A percentile compares a stretch with the other conserved stretches of the same genome.
phyloP scores from a whole-genome alignment of 2,888 invertebrate genomes.

The Eilema griseolum region DNA sequence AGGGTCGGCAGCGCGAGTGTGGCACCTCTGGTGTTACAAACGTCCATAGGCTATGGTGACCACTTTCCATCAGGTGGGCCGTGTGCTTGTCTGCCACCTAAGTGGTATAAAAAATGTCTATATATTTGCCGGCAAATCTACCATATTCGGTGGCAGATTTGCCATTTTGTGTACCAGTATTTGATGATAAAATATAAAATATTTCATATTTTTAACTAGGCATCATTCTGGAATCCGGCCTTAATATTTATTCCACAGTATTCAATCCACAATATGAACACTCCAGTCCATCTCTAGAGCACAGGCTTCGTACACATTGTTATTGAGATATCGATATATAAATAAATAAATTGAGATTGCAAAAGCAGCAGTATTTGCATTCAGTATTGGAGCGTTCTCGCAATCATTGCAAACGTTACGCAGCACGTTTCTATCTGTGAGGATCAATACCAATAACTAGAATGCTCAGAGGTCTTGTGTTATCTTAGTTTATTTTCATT shows the following conservation, averaged over 20 bases:
- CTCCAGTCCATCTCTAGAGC: background rate
- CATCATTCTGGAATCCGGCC: no score
- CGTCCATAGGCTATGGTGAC: no score
- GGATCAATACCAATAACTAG: conserved; percentile 17
- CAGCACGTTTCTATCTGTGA: conserved; percentile 34
- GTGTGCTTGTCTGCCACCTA: no score
- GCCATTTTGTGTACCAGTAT: no score
- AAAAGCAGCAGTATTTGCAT: conserved; percentile 20
- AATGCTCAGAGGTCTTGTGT: background rate
- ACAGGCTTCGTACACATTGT: background rate
- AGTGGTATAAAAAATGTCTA: no score
- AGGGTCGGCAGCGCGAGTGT: no score
- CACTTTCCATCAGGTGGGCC: no score
- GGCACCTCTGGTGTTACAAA: no score
- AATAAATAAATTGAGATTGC: background rate
- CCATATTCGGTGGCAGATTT: no score
- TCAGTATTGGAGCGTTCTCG: conserved; percentile 27
- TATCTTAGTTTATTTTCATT: background rate
- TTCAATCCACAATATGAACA: background rate
- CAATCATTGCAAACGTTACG: conserved; percentile 20
- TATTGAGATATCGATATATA: background rate
- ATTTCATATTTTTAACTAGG: no score
- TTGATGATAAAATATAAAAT: no score
- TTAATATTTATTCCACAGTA: background rate
- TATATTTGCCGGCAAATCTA: no score